Base-by-base conservation (phyloP, 2,113 vertebrate genomes). In the Recurvirostra avosetta region DNA sequence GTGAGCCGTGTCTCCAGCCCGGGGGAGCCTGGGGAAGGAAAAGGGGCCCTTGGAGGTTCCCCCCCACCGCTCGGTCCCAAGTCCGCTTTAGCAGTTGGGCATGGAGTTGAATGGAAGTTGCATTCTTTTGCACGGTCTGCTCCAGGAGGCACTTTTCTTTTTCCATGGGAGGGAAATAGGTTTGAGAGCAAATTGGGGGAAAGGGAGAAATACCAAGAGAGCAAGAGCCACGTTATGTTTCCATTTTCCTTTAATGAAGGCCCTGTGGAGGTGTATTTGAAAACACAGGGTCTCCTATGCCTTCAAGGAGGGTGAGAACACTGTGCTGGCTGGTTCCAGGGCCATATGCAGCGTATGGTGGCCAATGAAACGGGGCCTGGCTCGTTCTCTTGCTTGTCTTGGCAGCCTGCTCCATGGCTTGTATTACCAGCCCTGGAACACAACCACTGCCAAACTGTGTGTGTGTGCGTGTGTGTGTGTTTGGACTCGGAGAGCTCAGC, bases 271-370 rank as follows among this genome's bases (percentile, higher is more conserved):
- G 98, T 98, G 97, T 98, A 97, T 98, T 98, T 98, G 98, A 97
- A 98, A 98, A 98, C 98, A 98, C 98, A 98, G 98, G 98, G 97
- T 98, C 98, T 98, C 98, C 98, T 98, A 96, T 98, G 98, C 97
- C 97, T 98, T 98, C 97, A 97, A 98, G 98, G 98, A 98, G 98
- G 98, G 98, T 98, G 98, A 98, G 98, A 98, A 98, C 98, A 97
- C 97, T 96, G 94, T 94, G 97, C 97, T 98, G 98, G 98, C 98
- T 98, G 97, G 96, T 94, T 98, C 97, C 98, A 84, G 98, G 97
- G 98, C 98, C 98, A 98, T 98, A 98, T 98, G 98, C 98, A 98
- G 97, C 20, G 86, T 97, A 97, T 98, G 97, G 97, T 98, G 98
- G 98, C 97, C 98, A 98, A 98, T 98, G 98, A 98, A 98, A 98